phyloP scores from a whole-genome alignment of 2,888 invertebrate genomes.

The Phyto melanocephala region DNA sequence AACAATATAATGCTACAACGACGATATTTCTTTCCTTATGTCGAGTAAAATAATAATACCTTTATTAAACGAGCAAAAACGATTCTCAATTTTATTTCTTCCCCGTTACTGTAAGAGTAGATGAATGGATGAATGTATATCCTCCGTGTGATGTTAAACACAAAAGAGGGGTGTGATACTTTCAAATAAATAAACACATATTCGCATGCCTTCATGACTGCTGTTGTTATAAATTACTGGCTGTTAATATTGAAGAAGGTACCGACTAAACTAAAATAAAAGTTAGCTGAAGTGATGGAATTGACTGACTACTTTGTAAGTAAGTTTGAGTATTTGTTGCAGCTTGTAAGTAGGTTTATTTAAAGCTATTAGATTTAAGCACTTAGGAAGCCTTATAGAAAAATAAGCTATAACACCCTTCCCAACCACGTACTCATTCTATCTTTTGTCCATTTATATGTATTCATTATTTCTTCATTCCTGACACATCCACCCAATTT shows the following conservation, averaged over 20 bases:
- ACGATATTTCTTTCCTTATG: conserved; percentile 45
- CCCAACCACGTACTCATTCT: neutral
- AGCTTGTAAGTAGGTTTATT: conserved; percentile 30
- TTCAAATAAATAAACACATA: conserved; percentile 57
- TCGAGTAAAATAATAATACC: conserved; percentile 36
- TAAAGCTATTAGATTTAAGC: conserved; percentile 30
- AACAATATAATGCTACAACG: conserved; percentile 24
- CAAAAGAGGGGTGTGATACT: conserved; percentile 41
- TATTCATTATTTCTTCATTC: neutral
- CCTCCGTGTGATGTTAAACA: conserved; percentile 15
- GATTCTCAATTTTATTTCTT: conserved; percentile 17
- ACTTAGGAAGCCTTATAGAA: conserved; percentile 47
- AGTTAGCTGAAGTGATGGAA: conserved; percentile 29
- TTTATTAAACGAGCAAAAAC: conserved; percentile 34
- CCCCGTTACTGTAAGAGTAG: neutral
- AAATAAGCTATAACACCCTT: conserved; percentile 25
- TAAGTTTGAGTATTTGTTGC: neutral
- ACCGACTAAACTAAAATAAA: conserved; percentile 16
- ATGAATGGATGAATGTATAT: conserved; percentile 10
- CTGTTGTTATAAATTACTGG: conserved; percentile 65
- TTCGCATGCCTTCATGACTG: conserved; percentile 46
- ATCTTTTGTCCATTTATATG: neutral
- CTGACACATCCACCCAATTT: neutral
- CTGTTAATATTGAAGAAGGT: conserved; percentile 63
- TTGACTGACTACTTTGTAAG: conserved; percentile 12